Evolutionary conservation across 2,888 invertebrate species (phyloP), one percentile per base, ranked within the genome.

Genomic region (Oeneis ivallda): DNA sequence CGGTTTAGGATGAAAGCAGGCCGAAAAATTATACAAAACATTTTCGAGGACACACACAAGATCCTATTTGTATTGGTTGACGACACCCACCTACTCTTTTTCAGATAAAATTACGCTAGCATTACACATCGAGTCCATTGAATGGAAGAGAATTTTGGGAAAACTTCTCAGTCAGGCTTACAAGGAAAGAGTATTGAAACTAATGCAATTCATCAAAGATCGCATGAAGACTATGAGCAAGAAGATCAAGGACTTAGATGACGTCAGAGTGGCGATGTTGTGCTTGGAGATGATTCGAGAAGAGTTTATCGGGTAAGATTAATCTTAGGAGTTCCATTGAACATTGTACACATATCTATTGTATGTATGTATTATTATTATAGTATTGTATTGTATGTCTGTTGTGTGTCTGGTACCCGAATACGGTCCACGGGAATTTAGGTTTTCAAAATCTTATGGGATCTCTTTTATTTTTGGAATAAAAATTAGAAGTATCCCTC

Each of bases 231-330:
- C 94, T 34, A 87, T 96, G 75, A 81, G 86, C 10, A 94, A 95
- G 73, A 93, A 93, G 32, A 94, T 97, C 37, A 95, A 95, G 75
- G 96, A 97, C 83, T 88, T 96, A 69, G 96, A 96, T 73, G 96
- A 96, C 75, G 96, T 96, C 60, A 93, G 96, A 76, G 82, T 95
- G 34, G 96, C 96, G 1, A 97, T 98, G 97, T 86, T 93, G 75
- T 96, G 96, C 70, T 90, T 97, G 59, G 94, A 94, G 74, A 91
- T 93, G 70, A 95, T 98, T 70, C 92, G 97, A 57, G 94, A 96
- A 65, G 94, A 95, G 76, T 96, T 95, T 76, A 96, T 97, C 75
- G 93, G 94, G 85, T 93, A 76, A 72, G 15, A 8, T 60, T 10
- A 11, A 26, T 26, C 6, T 17, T 47, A 17, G 8, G 15, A 47